These are phyloP conservation scores for Agrotis segetum DNA, from an alignment of 2,888 invertebrate species.

Conservation along the genomic window DNA sequence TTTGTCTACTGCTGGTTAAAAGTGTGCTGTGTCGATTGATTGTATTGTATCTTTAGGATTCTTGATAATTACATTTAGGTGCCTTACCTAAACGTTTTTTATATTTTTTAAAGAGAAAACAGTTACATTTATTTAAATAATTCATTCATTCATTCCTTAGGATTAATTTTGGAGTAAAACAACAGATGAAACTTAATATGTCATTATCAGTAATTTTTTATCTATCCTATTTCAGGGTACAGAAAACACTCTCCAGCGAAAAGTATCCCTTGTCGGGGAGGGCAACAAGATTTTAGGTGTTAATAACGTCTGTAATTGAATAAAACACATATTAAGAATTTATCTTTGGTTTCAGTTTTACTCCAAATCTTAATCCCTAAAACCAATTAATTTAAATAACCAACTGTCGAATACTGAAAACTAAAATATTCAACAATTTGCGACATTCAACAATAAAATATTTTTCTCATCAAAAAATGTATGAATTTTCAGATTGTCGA, in stretches of 20 bases:
- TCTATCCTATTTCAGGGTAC: conserved; percentile 80
- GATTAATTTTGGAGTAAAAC: conserved; percentile 69
- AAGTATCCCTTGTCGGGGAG: conserved; percentile 68
- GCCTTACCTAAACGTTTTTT: no score
- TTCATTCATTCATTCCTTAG: no score
- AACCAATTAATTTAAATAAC: neutral
- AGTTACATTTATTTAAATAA: no score
- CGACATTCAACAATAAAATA: no score
- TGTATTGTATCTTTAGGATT: no score
- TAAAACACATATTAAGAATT: conserved; percentile 24
- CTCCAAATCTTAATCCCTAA: conserved; percentile 63
- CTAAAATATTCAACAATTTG: neutral
- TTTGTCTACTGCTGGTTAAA: no score
- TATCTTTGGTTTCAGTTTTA: conserved; percentile 69
- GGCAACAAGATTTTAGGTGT: conserved; percentile 67
- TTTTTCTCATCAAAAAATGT: conserved; percentile 8
- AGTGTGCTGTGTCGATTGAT: no score
- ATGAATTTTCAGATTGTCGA: conserved; percentile 64
- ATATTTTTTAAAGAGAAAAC: no score
- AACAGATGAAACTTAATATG: conserved; percentile 42
- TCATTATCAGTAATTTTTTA: conserved; percentile 53
- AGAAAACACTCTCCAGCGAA: conserved; percentile 66
- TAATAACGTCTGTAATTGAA: conserved; percentile 43
- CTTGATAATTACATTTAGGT: no score
- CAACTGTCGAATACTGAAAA: neutral